Evolutionary conservation across 1,140 invertebrate species (phyloP).

Genomic region (Conus betulinus): DNA sequence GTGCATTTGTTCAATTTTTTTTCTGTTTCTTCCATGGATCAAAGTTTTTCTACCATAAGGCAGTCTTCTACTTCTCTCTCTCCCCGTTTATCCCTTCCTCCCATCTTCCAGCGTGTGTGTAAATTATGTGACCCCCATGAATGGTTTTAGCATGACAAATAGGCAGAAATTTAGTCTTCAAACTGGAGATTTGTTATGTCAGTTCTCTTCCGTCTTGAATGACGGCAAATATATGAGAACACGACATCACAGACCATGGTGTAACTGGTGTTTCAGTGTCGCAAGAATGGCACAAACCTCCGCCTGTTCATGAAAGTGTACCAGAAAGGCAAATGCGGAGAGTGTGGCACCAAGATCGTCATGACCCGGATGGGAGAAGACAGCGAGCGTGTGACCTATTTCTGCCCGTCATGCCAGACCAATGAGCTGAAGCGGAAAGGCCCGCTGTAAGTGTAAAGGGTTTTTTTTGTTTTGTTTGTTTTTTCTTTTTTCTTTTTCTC

Average conservation of each 20-base stretch:
- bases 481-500: neutral
- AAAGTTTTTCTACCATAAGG: no score
- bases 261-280: slow-evolving; percentile 55
- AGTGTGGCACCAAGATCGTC: slow-evolving; percentile 62
- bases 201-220: neutral
- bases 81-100: neutral
- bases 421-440: slow-evolving; percentile 50
- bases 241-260: neutral
- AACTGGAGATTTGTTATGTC: neutral
- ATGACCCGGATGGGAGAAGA: slow-evolving; percentile 68
- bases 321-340: slow-evolving; percentile 56
- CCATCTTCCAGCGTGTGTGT: no score
- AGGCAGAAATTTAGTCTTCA: no score
- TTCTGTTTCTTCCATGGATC: no score
- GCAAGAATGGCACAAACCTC: slow-evolving; percentile 61
- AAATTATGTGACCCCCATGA: no score
- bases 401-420: slow-evolving; percentile 65
- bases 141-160: no score
- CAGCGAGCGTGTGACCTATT: slow-evolving; percentile 66
- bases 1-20: no score
- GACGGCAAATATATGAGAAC: neutral
- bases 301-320: slow-evolving; percentile 66
- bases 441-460: slow-evolving; percentile 20
- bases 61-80: neutral
- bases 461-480: neutral